These are phyloP conservation scores for Philereme vetulata DNA, from an alignment of 2,888 invertebrate species.

Conservation along the genomic window DNA sequence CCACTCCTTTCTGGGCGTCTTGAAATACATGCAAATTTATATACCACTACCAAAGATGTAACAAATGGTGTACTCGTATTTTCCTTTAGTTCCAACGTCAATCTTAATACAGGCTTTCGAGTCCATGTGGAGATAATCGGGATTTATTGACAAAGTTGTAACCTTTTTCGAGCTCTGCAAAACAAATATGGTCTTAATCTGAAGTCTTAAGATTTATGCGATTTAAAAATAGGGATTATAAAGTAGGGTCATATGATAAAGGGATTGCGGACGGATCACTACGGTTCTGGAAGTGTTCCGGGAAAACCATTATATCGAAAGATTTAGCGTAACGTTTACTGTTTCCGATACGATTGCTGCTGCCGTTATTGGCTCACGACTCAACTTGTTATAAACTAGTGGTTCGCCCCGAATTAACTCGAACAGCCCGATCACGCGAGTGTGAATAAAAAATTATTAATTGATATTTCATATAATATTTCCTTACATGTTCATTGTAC, in stretches of 20 bases:
- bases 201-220: neutral
- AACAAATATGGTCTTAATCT: neutral
- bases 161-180: neutral
- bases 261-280: constrained; percentile 6
- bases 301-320: constrained; percentile 22
- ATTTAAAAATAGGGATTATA: neutral
- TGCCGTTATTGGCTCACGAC: too few species aligned
- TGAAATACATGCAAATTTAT: too few species aligned
- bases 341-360: constrained; percentile 5
- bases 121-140: neutral
- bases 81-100: too few species aligned
- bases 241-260: constrained; percentile 7
- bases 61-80: too few species aligned
- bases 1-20: too few species aligned
- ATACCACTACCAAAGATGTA: too few species aligned
- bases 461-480: too few species aligned
- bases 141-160: constrained; percentile 2
- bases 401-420: too few species aligned
- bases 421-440: too few species aligned
- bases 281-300: constrained; percentile 2
- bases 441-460: too few species aligned
- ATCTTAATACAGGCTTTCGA: neutral
- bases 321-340: constrained; percentile 6
- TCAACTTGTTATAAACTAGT: too few species aligned
- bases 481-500: too few species aligned